Conservation (phyloP, 2,888 invertebrate species). For the Lycia hirtaria region DNA sequence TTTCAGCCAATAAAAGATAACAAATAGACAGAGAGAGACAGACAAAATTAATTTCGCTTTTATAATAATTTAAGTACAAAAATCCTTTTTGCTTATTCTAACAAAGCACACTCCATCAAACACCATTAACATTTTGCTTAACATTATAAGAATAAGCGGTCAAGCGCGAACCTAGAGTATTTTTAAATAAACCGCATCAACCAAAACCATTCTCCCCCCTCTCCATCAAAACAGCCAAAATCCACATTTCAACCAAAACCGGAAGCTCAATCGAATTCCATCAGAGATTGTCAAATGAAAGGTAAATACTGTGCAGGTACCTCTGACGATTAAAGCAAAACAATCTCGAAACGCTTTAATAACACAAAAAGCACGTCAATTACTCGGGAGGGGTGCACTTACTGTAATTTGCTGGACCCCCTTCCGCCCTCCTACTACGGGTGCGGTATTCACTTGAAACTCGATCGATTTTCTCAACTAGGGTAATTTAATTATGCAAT, state of each 20-base stretch:
- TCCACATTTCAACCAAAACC: conserved; percentile 2
- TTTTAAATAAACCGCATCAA: not conserved
- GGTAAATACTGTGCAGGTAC: conserved; percentile 25
- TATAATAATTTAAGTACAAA: no score
- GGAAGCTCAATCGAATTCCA: conserved; percentile 1
- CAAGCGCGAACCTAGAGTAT: not conserved
- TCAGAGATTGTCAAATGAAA: conserved; percentile 19
- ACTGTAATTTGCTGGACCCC: conserved; percentile 28
- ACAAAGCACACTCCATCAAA: no score
- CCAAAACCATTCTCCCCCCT: not conserved
- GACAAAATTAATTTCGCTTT: no score
- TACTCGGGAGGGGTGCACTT: conserved; percentile 31
- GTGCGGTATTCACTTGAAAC: not conserved
- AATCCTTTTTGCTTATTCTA: no score
- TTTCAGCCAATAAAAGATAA: no score
- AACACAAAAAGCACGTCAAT: conserved; percentile 39
- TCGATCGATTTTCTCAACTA: not conserved
- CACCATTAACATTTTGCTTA: no score
- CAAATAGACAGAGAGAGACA: no score
- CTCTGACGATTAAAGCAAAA: conserved; percentile 38
- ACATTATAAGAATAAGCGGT: no score
- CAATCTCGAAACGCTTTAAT: conserved; percentile 37
- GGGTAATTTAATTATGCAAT: no score
- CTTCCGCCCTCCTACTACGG: conserved; percentile 11
- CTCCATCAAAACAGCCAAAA: conserved; percentile 6